These are phyloP conservation scores for Patella caerulea DNA, from an alignment of 2,888 invertebrate genomes.

Conservation along the genomic window DNA sequence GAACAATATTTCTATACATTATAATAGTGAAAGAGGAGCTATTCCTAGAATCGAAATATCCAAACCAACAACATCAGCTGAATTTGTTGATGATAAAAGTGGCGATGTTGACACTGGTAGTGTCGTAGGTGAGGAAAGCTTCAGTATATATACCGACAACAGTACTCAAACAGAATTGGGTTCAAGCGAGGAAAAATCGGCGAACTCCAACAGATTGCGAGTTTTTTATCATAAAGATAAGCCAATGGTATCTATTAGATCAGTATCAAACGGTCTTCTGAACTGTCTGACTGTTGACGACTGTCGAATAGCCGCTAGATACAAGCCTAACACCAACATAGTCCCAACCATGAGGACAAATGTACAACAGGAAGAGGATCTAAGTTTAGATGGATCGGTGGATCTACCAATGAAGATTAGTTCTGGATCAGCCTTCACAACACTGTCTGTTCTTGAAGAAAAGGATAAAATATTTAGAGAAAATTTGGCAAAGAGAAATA, in stretches of 20 bases:
- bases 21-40: constrained; percentile 15
- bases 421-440: constrained; percentile 14
- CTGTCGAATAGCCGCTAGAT: constrained; percentile 51
- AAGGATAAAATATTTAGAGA: not conserved
- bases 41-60: not conserved
- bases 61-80: not conserved
- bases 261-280: constrained; percentile 52
- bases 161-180: not conserved
- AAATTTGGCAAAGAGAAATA: not conserved
- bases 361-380: constrained; percentile 31
- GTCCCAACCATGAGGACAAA: constrained; percentile 16
- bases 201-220: not conserved
- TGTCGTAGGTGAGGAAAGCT: too few species aligned
- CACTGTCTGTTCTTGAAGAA: not conserved
- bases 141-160: too few species aligned
- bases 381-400: not conserved
- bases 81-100: not conserved
- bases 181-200: not conserved
- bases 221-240: constrained; percentile 13
- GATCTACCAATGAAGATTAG: constrained; percentile 23
- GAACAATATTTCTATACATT: constrained; percentile 34
- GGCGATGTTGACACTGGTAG: not conserved
- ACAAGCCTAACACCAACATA: constrained; percentile 33
- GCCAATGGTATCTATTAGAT: constrained; percentile 42
- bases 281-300: constrained; percentile 61